These are phyloP conservation scores for Gasteruption jaculator DNA, from an alignment of 2,888 invertebrate genomes.

Conservation along the genomic window DNA sequence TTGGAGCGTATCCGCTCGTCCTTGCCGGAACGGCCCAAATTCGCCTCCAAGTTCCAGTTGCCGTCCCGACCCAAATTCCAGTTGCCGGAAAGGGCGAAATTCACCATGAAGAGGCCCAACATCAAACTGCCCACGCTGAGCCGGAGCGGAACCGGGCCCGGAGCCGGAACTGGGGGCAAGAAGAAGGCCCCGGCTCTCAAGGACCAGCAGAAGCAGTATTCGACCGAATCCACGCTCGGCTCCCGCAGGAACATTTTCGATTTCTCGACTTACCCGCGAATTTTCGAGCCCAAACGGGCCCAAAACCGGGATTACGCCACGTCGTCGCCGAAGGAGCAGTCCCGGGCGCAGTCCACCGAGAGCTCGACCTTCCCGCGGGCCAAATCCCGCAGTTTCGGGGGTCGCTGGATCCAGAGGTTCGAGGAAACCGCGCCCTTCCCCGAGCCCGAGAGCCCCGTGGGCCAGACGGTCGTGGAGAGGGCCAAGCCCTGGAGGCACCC, in stretches of 20 bases:
- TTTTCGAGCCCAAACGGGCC: conserved; percentile 53
- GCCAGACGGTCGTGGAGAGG: conserved; percentile 29
- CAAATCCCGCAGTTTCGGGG: conserved; percentile 53
- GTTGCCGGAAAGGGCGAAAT: conserved; percentile 58
- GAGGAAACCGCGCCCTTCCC: conserved; percentile 35
- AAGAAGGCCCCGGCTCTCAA: conserved; percentile 32
- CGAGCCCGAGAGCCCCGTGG: conserved; percentile 26
- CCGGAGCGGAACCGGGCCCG: conserved; percentile 19
- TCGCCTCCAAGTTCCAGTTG: conserved; percentile 54
- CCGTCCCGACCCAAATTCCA: conserved; percentile 53
- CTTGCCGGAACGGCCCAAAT: conserved; percentile 55
- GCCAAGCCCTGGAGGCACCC: conserved; percentile 45
- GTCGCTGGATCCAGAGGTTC: conserved; percentile 51
- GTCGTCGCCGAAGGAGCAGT: conserved; percentile 54
- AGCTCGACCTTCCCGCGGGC: conserved; percentile 64
- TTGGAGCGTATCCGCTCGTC: conserved; percentile 60
- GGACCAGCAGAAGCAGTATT: conserved; percentile 46
- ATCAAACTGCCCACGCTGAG: conserved; percentile 49
- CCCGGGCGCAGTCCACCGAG: conserved; percentile 53
- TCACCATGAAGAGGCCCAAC: conserved; percentile 55
- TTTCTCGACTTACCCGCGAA: conserved; percentile 74
- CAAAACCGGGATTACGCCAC: conserved; percentile 50
- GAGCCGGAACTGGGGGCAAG: conserved; percentile 20
- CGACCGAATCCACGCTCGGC: conserved; percentile 55
- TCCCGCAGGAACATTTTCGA: conserved; percentile 63